Base-by-base conservation (phyloP, 2,888 invertebrate species). In the Drosophila kokeensis region DNA sequence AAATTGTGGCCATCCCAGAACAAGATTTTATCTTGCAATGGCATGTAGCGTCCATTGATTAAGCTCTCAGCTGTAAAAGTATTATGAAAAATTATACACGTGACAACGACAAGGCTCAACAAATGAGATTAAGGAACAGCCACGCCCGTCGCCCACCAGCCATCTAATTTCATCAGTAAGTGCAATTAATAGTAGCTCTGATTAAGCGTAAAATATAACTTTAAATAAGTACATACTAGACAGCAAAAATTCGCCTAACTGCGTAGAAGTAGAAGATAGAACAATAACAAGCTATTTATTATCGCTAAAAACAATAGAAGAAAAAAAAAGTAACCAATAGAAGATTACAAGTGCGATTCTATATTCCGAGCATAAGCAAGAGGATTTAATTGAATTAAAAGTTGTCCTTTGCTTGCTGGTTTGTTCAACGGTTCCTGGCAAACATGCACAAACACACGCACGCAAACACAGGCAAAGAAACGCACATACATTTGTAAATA, bases 1-100 rank as follows among this genome's bases (percentile, higher is more conserved):
- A 98, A 94, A 76, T 96, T 96, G 90, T 95, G 95, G 81, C 96
- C 96, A 94, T 98, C 97, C 94, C 97, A 96, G 90, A 97, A 96
- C 83, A 98, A 94, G 82, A 98, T 95, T 92, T 97, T 96, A 93
- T 98, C 98, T 90, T 96, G 95, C 73, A 96, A 96, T 76, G 95
- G 94, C 92, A 96, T 95, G 92, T 97, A 97, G 91, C 95, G 95
- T 81, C 97, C 96, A 87, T 95, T 95, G 76, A 96, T 94, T 89
- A 95, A 94, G 79, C 94, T 94, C 83, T 95, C 95, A 79, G 69
- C 87, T 87, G 49, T 1, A 57, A 67, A 8, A 29, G 10, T 15
- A 11, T 50, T 13, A 21, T 2, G 0, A 36, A 49, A 53, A 32
- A 55, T 57, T 38, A 50, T n/a, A 36, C 45, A 15, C n/a, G 10